Evolutionary conservation across 2,888 invertebrate genomes (phyloP).

Genomic region (Gymnosoma rotundatum): DNA sequence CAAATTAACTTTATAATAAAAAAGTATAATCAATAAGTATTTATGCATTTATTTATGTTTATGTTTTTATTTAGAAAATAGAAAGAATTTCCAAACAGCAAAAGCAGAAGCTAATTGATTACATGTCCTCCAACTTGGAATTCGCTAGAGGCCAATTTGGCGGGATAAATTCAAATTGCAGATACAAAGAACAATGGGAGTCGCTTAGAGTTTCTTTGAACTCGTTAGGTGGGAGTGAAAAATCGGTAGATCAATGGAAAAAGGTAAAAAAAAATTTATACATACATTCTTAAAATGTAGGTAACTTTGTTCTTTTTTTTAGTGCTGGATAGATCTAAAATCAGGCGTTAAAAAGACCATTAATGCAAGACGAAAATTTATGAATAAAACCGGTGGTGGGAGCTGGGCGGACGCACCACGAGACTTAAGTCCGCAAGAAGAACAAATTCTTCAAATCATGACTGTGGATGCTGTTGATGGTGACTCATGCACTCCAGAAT

Average conservation of each 20-base stretch:
- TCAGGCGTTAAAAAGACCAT: slow-evolving; percentile 1
- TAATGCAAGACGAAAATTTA: background rate
- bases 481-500: slow-evolving; percentile 4
- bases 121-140: background rate
- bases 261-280: background rate
- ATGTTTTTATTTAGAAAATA: slow-evolving; percentile 6
- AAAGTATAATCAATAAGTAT: background rate
- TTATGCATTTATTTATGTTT: background rate
- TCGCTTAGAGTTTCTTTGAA: too few species aligned
- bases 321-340: slow-evolving; percentile 24
- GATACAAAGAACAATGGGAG: slow-evolving; percentile 18
- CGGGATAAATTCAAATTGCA: background rate
- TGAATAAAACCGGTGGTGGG: slow-evolving; percentile 19
- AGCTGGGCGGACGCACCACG: background rate
- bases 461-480: slow-evolving; percentile 28
- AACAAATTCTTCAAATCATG: slow-evolving; percentile 18
- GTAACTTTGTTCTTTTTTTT: background rate
- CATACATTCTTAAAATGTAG: background rate
- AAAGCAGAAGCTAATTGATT: slow-evolving; percentile 18
- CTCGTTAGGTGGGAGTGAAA: slow-evolving; percentile 13
- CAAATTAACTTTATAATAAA: background rate
- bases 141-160: too few species aligned
- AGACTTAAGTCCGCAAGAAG: background rate
- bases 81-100: slow-evolving; percentile 22
- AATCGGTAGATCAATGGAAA: slow-evolving; percentile 9